phyloP scores from a whole-genome alignment of 2,113 vertebrate species.

The Merops nubicus region DNA sequence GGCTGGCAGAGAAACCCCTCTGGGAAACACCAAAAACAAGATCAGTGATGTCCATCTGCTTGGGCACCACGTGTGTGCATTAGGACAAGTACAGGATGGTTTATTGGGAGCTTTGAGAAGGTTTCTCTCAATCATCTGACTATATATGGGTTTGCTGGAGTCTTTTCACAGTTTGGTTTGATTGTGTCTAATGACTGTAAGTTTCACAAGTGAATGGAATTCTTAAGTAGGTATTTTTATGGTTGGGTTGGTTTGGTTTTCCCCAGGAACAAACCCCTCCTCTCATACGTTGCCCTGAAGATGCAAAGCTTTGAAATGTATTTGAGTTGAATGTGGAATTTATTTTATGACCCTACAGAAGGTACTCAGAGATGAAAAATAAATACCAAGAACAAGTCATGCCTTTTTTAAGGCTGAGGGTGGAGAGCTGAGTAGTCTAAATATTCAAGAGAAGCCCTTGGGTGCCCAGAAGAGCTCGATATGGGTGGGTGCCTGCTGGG shows the following conservation, averaged over 20 bases:
- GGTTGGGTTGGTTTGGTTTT: neutral
- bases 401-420: neutral
- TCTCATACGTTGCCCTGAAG: neutral
- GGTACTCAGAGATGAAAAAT: neutral
- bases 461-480: neutral
- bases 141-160: neutral
- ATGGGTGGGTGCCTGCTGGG: accelerated
- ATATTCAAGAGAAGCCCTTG: neutral
- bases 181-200: neutral
- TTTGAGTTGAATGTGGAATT: neutral
- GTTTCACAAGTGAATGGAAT: neutral
- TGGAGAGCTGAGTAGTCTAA: neutral
- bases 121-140: neutral
- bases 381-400: conserved; percentile 1
- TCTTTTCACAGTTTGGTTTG: neutral
- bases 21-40: neutral
- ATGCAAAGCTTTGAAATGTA: neutral
- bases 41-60: neutral
- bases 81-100: accelerated
- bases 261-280: neutral
- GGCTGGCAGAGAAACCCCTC: neutral
- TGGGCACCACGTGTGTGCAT: accelerated
- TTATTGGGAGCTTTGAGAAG: neutral
- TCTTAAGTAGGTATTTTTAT: neutral
- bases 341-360: conserved; percentile 1